Evolutionary conservation across 1,140 invertebrate genomes (phyloP), one percentile per base, ranked within the genome.

Genomic region (Saccostrea echinata): DNA sequence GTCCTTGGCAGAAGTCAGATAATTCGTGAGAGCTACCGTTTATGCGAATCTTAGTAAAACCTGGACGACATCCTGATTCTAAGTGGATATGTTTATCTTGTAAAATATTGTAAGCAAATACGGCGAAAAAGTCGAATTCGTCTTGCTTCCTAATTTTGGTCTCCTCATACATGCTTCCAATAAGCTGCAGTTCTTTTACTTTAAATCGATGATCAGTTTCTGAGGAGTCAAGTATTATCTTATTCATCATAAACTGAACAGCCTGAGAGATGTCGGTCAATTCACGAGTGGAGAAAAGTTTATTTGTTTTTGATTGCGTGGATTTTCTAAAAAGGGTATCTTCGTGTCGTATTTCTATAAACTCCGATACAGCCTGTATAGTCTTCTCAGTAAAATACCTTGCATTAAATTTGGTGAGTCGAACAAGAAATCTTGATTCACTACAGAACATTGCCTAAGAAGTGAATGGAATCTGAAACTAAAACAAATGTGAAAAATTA

Each of bases 171-270:
- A 76, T 30, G 68, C 68, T 76, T 76, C 68, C 68, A 30, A 76
- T 76, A 27, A 76, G 30, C 68, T 76, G 68, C 4, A 76, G 68
- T 30, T 16, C 13, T 16, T 33, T 27, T 0, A 76, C 30, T 76
- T 76, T 76, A 76, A 76, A 76, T 27, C 30, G 68, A 85, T 16
- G 51, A 68, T 85, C 57, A 21, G 18, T 21, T 85, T 51, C 57
- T 0, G 33, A 51, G 16, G 68, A 76, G 11, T 76, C 13, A 11
- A 76, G 24, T 27, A 76, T 76, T 27, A 76, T 76, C 1, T 35
- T 76, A 0, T 30, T 33, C 24, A 76, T 30, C 68, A 76, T 27
- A 76, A 27, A 33, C 16, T 13, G 33, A 30, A 76, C 68, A 12
- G 68, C 68, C 27, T 76, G 68, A 76, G 68, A 33, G 16, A 76